phyloP scores from a whole-genome alignment of 2,888 invertebrate species.

The Odontothrips loti region DNA sequence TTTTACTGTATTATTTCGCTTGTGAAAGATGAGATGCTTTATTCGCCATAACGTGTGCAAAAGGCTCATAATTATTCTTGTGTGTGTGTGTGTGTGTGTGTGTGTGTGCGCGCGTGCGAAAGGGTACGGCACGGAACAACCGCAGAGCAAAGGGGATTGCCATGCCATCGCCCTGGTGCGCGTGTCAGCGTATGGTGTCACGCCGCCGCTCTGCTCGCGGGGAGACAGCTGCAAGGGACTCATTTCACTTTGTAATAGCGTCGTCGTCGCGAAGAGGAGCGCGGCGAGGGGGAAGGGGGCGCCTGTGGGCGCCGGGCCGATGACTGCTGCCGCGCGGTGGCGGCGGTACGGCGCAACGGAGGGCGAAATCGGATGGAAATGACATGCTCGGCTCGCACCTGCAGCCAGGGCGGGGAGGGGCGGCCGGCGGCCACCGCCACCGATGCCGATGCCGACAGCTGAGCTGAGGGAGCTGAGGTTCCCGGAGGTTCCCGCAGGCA shows the following conservation, averaged over 20 bases:
- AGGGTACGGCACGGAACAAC: no score
- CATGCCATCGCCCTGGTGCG: neutral
- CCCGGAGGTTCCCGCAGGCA: neutral
- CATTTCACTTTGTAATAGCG: neutral
- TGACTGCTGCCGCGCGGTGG: neutral
- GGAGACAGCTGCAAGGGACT: slow-evolving; percentile 7
- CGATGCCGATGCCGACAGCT: no score
- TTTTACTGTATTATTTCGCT: no score
- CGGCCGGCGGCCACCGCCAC: neutral
- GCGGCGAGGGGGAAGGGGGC: neutral
- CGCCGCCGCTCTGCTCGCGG: neutral
- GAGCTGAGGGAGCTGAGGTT: neutral
- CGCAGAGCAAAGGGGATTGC: neutral
- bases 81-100: no score
- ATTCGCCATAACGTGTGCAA: no score
- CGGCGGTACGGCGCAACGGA: neutral
- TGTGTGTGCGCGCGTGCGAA: no score
- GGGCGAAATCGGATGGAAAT: slow-evolving; percentile 3
- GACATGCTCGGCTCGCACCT: neutral
- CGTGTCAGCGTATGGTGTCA: no score
- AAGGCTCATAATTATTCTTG: no score
- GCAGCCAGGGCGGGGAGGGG: neutral
- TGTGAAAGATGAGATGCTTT: no score
- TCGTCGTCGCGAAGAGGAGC: neutral
- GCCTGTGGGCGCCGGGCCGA: neutral